Conservation (phyloP, 2,797 vertebrate genomes). For the Mus spretus region DNA sequence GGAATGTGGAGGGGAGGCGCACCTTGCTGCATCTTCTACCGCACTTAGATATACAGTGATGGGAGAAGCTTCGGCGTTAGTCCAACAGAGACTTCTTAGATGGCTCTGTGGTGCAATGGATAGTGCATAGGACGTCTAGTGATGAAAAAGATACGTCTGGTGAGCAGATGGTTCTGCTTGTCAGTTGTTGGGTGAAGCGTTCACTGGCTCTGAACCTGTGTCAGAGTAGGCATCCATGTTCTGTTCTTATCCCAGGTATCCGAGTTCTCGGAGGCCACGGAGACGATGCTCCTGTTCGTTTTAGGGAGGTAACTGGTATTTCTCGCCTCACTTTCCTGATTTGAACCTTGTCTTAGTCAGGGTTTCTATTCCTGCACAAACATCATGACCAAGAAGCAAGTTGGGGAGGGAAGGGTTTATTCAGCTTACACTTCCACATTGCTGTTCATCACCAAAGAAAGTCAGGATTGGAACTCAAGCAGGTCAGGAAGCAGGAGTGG, state of each 20-base stretch:
- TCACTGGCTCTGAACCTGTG: conserved; percentile 17
- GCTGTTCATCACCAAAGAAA: too few relatives aligned
- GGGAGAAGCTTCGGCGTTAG: background rate
- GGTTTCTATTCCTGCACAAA: too few relatives aligned
- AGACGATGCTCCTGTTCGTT: background rate
- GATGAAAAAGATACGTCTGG: conserved; percentile 26
- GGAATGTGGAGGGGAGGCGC: background rate
- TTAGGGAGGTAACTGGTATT: background rate
- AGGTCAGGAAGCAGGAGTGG: too few relatives aligned
- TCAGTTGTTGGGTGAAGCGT: conserved; percentile 44
- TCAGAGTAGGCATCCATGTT: background rate
- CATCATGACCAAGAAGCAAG: too few relatives aligned
- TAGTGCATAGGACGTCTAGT: too few relatives aligned
- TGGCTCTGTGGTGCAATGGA: too few relatives aligned
- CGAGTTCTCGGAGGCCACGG: background rate
- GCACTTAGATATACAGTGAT: background rate
- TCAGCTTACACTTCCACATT: too few relatives aligned
- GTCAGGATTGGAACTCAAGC: too few relatives aligned
- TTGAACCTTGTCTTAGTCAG: too few relatives aligned
- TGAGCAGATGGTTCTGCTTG: conserved; percentile 68
- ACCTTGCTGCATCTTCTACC: background rate
- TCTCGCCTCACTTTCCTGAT: background rate
- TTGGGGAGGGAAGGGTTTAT: too few relatives aligned
- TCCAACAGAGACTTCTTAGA: conserved; percentile 11
- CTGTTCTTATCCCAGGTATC: background rate